Evolutionary conservation across 2,113 vertebrate genomes (phyloP).

Genomic region (Calyptommatus sinebrachiatus): DNA sequence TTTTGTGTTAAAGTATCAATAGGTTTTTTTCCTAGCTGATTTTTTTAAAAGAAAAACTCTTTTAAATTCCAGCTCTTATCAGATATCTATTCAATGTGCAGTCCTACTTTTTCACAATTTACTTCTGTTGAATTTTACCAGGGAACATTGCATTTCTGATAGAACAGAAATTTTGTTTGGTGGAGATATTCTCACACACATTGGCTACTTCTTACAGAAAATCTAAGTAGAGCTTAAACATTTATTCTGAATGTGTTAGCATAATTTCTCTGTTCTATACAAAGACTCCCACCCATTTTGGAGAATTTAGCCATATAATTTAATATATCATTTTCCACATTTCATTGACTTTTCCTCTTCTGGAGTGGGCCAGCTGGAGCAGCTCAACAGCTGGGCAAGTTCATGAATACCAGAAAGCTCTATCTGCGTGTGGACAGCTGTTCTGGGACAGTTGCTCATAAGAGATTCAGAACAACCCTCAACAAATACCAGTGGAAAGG

Average conservation of each 20-base stretch:
- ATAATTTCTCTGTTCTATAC: constrained; percentile 18
- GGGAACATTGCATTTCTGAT: constrained; percentile 7
- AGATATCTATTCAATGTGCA: constrained; percentile 2
- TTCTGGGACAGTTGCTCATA: too few species aligned
- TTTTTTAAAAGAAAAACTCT: constrained; percentile 3
- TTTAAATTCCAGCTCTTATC: neutral
- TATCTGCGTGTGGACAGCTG: too few species aligned
- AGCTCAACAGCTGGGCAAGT: too few species aligned
- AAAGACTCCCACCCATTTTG: constrained; percentile 7
- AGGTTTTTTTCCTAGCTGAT: constrained; percentile 3
- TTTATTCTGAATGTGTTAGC: constrained; percentile 23
- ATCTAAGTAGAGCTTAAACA: constrained; percentile 30
- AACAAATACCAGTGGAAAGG: too few species aligned
- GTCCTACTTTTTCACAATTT: neutral
- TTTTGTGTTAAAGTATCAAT: constrained; percentile 29
- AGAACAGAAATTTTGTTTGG: constrained; percentile 23
- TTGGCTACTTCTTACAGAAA: constrained; percentile 25
- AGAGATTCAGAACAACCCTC: too few species aligned
- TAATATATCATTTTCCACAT: constrained; percentile 29
- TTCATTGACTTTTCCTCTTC: constrained; percentile 14
- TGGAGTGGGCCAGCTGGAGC: too few species aligned
- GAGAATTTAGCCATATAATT: constrained; percentile 11
- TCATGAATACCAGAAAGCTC: too few species aligned
- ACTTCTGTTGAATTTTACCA: constrained; percentile 36
- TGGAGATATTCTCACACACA: constrained; percentile 26